Conservation (phyloP, 2,888 invertebrate species). For the Artemia sinica region DNA sequence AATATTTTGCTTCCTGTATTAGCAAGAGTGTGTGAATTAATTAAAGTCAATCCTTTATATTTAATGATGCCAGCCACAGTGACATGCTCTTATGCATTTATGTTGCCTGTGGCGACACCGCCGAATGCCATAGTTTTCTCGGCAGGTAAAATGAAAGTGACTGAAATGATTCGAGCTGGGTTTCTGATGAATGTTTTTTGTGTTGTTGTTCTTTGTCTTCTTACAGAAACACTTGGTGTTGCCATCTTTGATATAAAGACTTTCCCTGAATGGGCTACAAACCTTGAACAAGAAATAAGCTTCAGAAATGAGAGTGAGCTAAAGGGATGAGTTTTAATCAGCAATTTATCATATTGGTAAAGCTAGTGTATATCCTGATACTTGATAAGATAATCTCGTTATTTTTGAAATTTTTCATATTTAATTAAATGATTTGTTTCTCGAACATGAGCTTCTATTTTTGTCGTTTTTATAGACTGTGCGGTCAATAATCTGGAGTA, state of each 20-base stretch:
- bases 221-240: slow-evolving; percentile 56
- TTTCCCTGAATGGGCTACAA: not conserved
- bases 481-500: too few species aligned
- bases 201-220: slow-evolving; percentile 47
- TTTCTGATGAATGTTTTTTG: slow-evolving; percentile 57
- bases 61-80: slow-evolving; percentile 36
- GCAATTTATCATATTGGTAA: too few species aligned
- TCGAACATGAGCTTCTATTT: too few species aligned
- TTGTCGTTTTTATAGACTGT: too few species aligned
- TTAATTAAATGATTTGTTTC: too few species aligned
- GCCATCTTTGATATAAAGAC: slow-evolving; percentile 44
- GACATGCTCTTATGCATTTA: slow-evolving; percentile 35
- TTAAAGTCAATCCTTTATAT: slow-evolving; percentile 32
- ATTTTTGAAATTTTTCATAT: too few species aligned
- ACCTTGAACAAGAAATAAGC: too few species aligned
- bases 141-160: slow-evolving; percentile 26
- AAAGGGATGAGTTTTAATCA: too few species aligned
- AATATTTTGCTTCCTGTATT: slow-evolving; percentile 72
- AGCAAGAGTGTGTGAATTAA: slow-evolving; percentile 40
- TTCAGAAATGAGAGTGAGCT: too few species aligned
- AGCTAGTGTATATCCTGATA: too few species aligned
- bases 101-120: slow-evolving; percentile 37
- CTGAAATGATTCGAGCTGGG: slow-evolving; percentile 39
- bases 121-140: slow-evolving; percentile 38
- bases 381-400: too few species aligned